Conservation (phyloP, 2,888 invertebrate species). For the Tipula lateralis region DNA sequence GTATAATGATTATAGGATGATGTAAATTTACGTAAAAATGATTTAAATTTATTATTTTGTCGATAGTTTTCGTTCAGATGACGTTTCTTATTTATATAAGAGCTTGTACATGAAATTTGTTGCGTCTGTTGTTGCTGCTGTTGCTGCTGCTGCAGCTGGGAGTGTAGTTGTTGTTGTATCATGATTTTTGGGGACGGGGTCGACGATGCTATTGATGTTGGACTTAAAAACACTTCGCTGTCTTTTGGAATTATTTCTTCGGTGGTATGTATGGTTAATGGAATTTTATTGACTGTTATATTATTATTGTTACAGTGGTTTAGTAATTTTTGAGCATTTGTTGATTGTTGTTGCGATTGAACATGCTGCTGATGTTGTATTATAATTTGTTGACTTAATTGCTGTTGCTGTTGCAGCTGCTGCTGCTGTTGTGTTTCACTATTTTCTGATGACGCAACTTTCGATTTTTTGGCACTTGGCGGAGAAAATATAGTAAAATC, state of each 20-base stretch:
- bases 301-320: not conserved
- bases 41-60: constrained; percentile 26
- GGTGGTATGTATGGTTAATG: constrained; percentile 39
- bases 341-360: constrained; percentile 34
- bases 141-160: not conserved
- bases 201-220: constrained; percentile 45
- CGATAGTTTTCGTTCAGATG: constrained; percentile 40
- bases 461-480: constrained; percentile 37
- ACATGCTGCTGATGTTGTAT: constrained; percentile 33
- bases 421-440: constrained; percentile 41
- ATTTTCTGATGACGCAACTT: constrained; percentile 34
- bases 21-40: constrained; percentile 44
- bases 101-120: not conserved
- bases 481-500: constrained; percentile 34
- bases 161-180: not conserved
- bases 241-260: constrained; percentile 51
- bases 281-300: constrained; percentile 27
- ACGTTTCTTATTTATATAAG: constrained; percentile 51
- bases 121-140: not conserved
- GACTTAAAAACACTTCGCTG: constrained; percentile 69
- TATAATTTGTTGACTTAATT: constrained; percentile 33
- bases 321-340: not conserved
- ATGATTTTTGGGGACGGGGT: constrained; percentile 33
- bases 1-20: constrained; percentile 62
- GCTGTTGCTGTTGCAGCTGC: constrained; percentile 40